These are phyloP conservation scores for Nerophis lumbriciformis DNA, from an alignment of 2,113 vertebrate species.

Conservation along the genomic window DNA sequence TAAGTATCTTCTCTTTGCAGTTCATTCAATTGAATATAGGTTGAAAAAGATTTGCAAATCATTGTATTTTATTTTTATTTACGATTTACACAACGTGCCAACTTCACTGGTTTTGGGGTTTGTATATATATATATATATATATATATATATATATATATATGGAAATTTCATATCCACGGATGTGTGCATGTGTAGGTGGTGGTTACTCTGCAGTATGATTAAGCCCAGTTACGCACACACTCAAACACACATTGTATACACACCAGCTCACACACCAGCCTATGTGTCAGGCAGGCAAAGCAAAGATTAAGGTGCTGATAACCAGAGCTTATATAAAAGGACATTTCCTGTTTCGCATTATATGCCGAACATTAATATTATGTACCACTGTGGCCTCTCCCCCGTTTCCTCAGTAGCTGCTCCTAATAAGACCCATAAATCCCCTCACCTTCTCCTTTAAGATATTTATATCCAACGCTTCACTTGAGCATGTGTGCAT, in stretches of 20 bases:
- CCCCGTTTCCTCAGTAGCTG: not conserved
- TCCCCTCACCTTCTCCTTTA: not conserved
- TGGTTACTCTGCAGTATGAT: conserved; percentile 56
- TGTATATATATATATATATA: conserved; percentile 10
- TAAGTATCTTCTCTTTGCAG: no score
- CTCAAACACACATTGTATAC: conserved; percentile 1
- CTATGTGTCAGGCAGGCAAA: conserved; percentile 10
- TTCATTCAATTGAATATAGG: no score
- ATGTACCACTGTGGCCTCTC: conserved; percentile 1
- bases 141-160: conserved; percentile 13
- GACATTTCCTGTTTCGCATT: conserved; percentile 5
- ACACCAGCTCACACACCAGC: conserved; percentile 1
- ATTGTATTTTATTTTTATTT: no score
- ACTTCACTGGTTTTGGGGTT: no score
- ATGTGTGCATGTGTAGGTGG: conserved; percentile 35
- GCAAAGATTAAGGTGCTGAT: conserved; percentile 9
- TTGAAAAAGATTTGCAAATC: no score
- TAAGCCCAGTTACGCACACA: conserved; percentile 38
- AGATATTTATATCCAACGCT: not conserved
- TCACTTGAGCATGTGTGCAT: not conserved
- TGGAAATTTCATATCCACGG: conserved; percentile 36
- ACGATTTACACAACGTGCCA: no score
- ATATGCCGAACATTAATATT: not conserved
- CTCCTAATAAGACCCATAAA: conserved; percentile 1
- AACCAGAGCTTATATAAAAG: conserved; percentile 12